These are phyloP conservation scores for Drosophila cyrtoloma DNA, from an alignment of 2,888 invertebrate species.

Conservation along the genomic window DNA sequence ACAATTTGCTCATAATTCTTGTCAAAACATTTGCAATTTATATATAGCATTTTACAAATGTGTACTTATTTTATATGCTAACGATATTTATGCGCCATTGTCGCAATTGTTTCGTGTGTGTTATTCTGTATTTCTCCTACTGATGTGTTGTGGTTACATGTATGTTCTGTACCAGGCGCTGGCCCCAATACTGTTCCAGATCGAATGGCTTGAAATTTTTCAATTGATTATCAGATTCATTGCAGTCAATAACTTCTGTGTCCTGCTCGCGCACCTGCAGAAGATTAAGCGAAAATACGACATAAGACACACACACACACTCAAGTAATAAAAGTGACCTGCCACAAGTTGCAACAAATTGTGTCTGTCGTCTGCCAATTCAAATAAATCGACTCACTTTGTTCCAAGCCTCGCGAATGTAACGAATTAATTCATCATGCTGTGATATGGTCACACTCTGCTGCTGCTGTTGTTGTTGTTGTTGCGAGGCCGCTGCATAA, in stretches of 20 bases:
- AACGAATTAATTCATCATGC: slow-evolving; percentile 92
- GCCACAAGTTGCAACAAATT: slow-evolving; percentile 43
- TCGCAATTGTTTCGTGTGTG: slow-evolving; percentile 38
- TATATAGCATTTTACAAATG: slow-evolving; percentile 42
- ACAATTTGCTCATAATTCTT: slow-evolving; percentile 22
- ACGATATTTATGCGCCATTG: slow-evolving; percentile 50
- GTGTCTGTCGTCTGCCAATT: slow-evolving; percentile 4
- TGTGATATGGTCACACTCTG: slow-evolving; percentile 82
- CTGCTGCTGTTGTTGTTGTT: slow-evolving; percentile 37
- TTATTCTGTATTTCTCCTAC: slow-evolving; percentile 34
- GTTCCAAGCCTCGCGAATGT: slow-evolving; percentile 92
- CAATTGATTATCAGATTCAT: slow-evolving; percentile 86
- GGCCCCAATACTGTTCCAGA: slow-evolving; percentile 91
- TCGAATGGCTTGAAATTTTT: slow-evolving; percentile 93
- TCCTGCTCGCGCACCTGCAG: slow-evolving; percentile 87
- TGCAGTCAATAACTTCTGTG: slow-evolving; percentile 83
- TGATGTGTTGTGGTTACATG: slow-evolving; percentile 81
- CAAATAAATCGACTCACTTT: slow-evolving; percentile 86
- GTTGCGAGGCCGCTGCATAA: slow-evolving; percentile 55
- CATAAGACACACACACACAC: neutral
- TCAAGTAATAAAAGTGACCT: slow-evolving; percentile 36
- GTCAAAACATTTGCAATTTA: slow-evolving; percentile 43
- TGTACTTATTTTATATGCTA: slow-evolving; percentile 50
- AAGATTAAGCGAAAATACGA: slow-evolving; percentile 13
- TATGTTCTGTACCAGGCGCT: slow-evolving; percentile 89